Conservation (phyloP, 2,113 vertebrate species). For the Procapra przewalskii region DNA sequence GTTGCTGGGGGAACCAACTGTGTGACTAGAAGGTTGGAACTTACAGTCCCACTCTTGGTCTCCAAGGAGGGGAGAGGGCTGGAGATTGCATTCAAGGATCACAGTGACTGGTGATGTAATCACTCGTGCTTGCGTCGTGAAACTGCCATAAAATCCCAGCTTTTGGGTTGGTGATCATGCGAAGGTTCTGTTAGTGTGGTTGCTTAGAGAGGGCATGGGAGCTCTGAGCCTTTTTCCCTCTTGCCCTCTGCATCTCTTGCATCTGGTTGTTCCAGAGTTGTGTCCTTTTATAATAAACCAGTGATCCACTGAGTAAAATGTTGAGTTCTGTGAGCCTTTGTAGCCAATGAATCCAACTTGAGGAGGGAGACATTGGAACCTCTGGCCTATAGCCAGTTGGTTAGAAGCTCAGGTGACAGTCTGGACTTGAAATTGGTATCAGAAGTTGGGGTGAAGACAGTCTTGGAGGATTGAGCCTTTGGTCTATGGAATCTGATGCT, state of each 20-base stretch:
- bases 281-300: neutral
- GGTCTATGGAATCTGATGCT: too few relatives aligned
- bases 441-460: neutral
- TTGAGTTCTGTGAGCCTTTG: neutral
- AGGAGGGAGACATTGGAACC: neutral
- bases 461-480: neutral
- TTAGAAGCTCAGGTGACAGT: neutral
- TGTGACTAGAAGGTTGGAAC: neutral
- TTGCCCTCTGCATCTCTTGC: neutral
- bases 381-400: neutral
- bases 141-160: neutral
- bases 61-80: neutral
- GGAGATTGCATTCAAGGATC: neutral
- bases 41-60: neutral
- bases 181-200: neutral
- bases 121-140: rapidly evolving
- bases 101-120: neutral
- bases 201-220: neutral
- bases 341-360: neutral
- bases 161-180: neutral
- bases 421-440: neutral
- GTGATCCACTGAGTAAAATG: neutral
- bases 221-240: neutral
- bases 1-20: neutral
- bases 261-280: neutral